Percentiles rank a stretch among this genome's conserved stretches.
Evolutionary conservation across 2,113 vertebrate species (phyloP).

Genomic region (Oncorhynchus masou): DNA sequence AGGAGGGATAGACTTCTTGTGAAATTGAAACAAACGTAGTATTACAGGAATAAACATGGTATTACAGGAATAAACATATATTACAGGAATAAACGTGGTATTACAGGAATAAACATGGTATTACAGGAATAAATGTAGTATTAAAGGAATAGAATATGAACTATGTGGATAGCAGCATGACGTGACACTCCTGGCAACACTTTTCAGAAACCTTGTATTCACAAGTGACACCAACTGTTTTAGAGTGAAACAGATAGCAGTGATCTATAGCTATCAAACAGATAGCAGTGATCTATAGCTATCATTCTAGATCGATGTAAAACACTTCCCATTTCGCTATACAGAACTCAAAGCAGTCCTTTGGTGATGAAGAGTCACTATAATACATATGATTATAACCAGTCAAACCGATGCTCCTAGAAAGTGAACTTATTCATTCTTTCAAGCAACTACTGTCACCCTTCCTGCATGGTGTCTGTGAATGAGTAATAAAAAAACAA

Average conservation of each 20-base stretch:
- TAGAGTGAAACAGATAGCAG: neutral
- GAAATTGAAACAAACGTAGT: slow-evolving; percentile 13
- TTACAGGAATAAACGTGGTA: too few relatives aligned
- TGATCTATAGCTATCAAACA: neutral
- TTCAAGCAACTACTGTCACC: neutral
- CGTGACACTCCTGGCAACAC: neutral
- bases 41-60: neutral
- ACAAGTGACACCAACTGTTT: neutral
- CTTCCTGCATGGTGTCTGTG: neutral
- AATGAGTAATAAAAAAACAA: neutral
- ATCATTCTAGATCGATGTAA: neutral
- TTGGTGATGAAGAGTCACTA: too few relatives aligned
- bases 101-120: too few relatives aligned
- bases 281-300: neutral
- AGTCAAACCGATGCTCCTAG: too few relatives aligned
- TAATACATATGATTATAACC: too few relatives aligned
- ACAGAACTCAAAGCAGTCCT: neutral
- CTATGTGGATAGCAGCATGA: neutral
- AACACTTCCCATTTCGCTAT: neutral
- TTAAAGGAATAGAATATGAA: neutral
- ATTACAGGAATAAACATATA: too few relatives aligned
- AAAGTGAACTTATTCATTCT: neutral
- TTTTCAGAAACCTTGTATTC: neutral
- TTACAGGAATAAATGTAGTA: too few relatives aligned
- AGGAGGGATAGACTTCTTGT: neutral